Base-by-base conservation (phyloP, 2,797 vertebrate species). In the Stomatorhinus walkeri region DNA sequence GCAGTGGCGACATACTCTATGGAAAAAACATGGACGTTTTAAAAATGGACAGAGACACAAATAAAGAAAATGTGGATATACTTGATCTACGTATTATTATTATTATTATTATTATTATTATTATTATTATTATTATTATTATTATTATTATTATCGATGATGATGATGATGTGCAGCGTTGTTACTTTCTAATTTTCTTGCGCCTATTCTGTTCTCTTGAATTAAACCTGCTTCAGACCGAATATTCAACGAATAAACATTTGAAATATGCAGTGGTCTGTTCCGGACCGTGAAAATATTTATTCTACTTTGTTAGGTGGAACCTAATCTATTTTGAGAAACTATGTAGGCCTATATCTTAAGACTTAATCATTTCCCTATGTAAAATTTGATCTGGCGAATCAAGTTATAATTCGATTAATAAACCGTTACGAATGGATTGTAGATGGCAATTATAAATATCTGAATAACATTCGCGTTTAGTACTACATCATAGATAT, bases 1-100 rank as follows among this genome's bases (percentile, higher is more conserved):
- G 95, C 97, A 95, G 96, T 91, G 91, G 92, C 90, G 92, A 90
- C 96, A 96, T 97, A 96, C 96, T 96, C 96, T 96, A 96, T 98
- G 97, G 98, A 98, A 99, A 94, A 96, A 95, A 94, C 95, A 96
- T 96, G 94, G 94, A 91, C 93, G 92, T 93, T 92, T 93, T 89
- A 88, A 88, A 95, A 92, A 43, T 87, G 51, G 61, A 56, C 24
- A 76, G n/a, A 61, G 24, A 54, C 84, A 32, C 16, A 87, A 76
- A 88, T 28, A 12, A 19, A 32, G 49, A 22, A 79, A 87, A 79
- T 87, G 4, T 56, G 1, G 52, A 56, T 28, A 72, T 87, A 10
- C 40, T 64, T 68, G 1, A 32, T 32, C 10, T 49, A 51, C 49
- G 59, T 59, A 87, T 16, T 87, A 24, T 32, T 32, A 28, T 59